These are phyloP conservation scores for Psilanteris sp. DNA, from an alignment of 1,140 invertebrate species.

Conservation along the genomic window DNA sequence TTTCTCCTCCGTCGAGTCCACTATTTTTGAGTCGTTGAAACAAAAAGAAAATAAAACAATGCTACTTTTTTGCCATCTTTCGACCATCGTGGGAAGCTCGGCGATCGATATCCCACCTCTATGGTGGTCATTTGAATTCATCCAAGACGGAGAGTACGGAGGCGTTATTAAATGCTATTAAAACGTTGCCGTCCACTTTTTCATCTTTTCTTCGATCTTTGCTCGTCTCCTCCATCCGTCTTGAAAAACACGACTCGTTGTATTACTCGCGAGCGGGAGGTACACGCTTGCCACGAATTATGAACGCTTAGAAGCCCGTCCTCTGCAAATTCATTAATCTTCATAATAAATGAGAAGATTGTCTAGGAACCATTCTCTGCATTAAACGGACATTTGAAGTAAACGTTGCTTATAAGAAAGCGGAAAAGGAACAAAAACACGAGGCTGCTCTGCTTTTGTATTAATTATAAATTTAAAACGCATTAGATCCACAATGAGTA, in stretches of 20 bases:
- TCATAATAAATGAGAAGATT: slow-evolving; percentile 50
- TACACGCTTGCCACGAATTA: slow-evolving; percentile 37
- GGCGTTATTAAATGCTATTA: slow-evolving; percentile 65
- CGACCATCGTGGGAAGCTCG: slow-evolving; percentile 19
- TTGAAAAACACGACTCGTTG: slow-evolving; percentile 18
- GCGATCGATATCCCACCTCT: slow-evolving; percentile 38
- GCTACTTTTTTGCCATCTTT: slow-evolving; percentile 17
- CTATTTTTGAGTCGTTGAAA: slow-evolving; percentile 35
- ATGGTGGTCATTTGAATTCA: slow-evolving; percentile 19
- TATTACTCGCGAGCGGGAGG: neutral
- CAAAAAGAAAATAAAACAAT: slow-evolving; percentile 14
- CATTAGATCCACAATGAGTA: too few relatives aligned
- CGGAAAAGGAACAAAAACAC: slow-evolving; percentile 1
- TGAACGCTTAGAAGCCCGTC: slow-evolving; percentile 44
- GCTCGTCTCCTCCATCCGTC: slow-evolving; percentile 3
- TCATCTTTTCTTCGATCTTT: slow-evolving; percentile 1
- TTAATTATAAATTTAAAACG: slow-evolving; percentile 13
- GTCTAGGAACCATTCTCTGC: slow-evolving; percentile 43
- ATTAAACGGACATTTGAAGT: slow-evolving; percentile 48
- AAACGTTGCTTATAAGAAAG: slow-evolving; percentile 22
- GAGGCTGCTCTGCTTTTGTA: slow-evolving; percentile 10
- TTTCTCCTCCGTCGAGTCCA: slow-evolving; percentile 10
- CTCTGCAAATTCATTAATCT: slow-evolving; percentile 58
- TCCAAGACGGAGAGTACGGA: slow-evolving; percentile 52
- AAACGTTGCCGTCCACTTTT: slow-evolving; percentile 41